phyloP scores from a whole-genome alignment of 1,140 invertebrate species.

The Scaptomyza montana region DNA sequence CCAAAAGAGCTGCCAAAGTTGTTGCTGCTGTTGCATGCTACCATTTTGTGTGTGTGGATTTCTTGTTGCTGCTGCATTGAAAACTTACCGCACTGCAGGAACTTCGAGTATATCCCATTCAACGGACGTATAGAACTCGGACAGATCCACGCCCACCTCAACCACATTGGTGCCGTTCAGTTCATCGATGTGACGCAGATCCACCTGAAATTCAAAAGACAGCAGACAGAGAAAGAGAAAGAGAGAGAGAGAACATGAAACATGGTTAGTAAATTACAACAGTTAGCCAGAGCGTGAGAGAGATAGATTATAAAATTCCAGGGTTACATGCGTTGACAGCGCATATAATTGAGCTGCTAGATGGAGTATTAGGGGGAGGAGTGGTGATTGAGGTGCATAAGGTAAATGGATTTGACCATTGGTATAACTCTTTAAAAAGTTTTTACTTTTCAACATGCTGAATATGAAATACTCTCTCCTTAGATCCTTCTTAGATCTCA shows the following conservation, averaged over 20 bases:
- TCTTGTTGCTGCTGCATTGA: slow-evolving; percentile 8
- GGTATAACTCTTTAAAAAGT: not conserved
- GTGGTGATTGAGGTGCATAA: not conserved
- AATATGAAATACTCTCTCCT: not conserved
- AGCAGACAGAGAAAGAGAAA: not conserved
- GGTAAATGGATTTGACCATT: not conserved
- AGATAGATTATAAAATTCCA: slow-evolving; percentile 63
- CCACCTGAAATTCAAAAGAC: slow-evolving; percentile 87
- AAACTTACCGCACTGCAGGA: slow-evolving; percentile 92
- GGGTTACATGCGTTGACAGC: slow-evolving; percentile 49
- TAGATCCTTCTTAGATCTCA: too few relatives aligned
- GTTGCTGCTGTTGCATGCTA: slow-evolving; percentile 16
- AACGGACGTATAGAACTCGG: slow-evolving; percentile 97
- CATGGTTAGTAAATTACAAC: not conserved
- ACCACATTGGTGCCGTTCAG: slow-evolving; percentile 92
- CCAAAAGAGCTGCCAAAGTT: slow-evolving; percentile 70
- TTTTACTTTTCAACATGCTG: not conserved
- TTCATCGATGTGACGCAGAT: slow-evolving; percentile 94
- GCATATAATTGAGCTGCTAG: slow-evolving; percentile 49
- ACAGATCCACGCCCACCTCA: slow-evolving; percentile 95
- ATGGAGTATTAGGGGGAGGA: too few relatives aligned
- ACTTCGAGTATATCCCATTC: slow-evolving; percentile 99
- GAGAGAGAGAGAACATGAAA: not conserved
- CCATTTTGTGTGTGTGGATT: slow-evolving; percentile 6
- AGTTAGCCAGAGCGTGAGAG: not conserved